Conservation (phyloP, 2,888 invertebrate genomes). For the Hedya salicella region DNA sequence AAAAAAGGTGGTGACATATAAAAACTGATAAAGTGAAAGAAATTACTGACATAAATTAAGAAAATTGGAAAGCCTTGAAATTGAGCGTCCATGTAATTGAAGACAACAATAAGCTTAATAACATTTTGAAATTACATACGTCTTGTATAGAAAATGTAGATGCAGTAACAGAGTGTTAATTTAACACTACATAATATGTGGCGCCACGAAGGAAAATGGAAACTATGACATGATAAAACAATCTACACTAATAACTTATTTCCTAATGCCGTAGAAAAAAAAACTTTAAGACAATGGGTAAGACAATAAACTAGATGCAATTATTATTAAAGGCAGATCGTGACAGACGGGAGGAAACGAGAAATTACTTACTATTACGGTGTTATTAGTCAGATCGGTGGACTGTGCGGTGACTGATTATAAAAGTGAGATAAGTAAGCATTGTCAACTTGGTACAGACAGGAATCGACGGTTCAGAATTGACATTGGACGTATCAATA, state of each 20-base stretch:
- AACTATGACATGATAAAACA: conserved; percentile 14
- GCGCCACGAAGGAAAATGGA: neutral
- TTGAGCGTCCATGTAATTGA: no score
- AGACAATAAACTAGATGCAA: conserved; percentile 42
- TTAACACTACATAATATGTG: neutral
- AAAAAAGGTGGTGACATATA: no score
- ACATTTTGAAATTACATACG: no score
- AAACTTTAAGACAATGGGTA: conserved; percentile 31
- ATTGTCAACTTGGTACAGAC: conserved; percentile 37
- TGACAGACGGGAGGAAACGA: conserved; percentile 41
- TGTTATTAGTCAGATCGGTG: conserved; percentile 38
- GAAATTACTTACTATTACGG: conserved; percentile 42
- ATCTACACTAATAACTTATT: conserved; percentile 31
- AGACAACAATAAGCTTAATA: no score
- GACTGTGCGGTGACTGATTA: conserved; percentile 39
- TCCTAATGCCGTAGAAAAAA: conserved; percentile 33
- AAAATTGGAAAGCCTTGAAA: no score
- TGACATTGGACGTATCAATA: neutral
- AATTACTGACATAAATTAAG: no score
- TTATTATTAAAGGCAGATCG: conserved; percentile 39
- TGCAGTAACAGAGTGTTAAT: no score
- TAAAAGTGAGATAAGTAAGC: conserved; percentile 39
- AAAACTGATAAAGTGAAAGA: no score
- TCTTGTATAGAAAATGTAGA: no score
- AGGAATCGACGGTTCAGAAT: conserved; percentile 20